Evolutionary conservation across 2,113 vertebrate genomes (phyloP).

Genomic region (Pachyramphus minor): DNA sequence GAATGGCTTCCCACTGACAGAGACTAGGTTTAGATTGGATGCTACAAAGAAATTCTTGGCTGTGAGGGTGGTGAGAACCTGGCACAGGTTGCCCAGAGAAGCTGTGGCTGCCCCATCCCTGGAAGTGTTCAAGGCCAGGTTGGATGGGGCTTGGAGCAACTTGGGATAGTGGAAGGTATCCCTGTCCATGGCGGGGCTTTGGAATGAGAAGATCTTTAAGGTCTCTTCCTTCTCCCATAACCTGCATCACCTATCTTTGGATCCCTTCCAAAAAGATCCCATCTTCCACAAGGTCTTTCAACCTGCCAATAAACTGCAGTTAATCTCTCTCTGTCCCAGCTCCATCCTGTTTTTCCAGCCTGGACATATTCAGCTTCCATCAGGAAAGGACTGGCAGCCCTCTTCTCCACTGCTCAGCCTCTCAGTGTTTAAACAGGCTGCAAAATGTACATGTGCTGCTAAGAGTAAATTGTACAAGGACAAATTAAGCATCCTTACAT

Average conservation of each 20-base stretch:
- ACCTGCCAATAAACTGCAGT: neutral
- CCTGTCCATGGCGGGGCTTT: too few relatives aligned
- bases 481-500: neutral
- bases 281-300: neutral
- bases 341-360: neutral
- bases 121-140: too few relatives aligned
- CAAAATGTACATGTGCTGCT: neutral
- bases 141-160: too few relatives aligned
- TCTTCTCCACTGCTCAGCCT: neutral
- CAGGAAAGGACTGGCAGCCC: neutral
- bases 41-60: too few relatives aligned
- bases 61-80: too few relatives aligned
- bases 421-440: neutral
- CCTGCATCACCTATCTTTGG: neutral
- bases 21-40: too few relatives aligned
- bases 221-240: neutral
- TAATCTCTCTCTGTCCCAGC: neutral
- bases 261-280: neutral
- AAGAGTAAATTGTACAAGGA: neutral
- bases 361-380: neutral
- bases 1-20: too few relatives aligned
- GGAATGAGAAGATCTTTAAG: too few relatives aligned
- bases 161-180: too few relatives aligned
- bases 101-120: too few relatives aligned
- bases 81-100: too few relatives aligned